Evolutionary conservation across 2,113 vertebrate species (phyloP).

Genomic region (Microtus montanus): DNA sequence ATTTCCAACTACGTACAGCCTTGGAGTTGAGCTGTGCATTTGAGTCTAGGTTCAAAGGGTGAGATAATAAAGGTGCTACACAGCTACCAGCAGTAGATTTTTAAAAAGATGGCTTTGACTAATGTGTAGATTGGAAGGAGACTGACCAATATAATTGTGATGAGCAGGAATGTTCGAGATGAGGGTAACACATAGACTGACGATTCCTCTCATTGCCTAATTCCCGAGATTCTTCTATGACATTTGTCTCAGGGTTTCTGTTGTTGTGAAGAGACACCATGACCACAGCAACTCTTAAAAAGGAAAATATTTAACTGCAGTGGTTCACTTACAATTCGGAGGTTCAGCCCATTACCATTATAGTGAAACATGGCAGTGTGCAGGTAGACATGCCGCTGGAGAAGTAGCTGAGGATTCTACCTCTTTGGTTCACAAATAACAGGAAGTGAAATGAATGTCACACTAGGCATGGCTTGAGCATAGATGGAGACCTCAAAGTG

Average conservation of each 20-base stretch:
- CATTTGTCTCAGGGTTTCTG: background rate
- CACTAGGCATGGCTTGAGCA: background rate
- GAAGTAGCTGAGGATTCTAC: background rate
- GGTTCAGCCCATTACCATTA: background rate
- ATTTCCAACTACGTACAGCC: background rate
- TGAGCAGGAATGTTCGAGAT: background rate
- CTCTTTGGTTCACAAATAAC: background rate
- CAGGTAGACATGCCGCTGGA: background rate
- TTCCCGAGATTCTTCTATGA: background rate
- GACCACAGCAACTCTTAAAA: background rate
- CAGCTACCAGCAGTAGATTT: background rate
- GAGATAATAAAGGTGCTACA: background rate
- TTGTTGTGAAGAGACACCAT: background rate
- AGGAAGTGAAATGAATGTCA: background rate
- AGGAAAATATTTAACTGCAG: background rate
- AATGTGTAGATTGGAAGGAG: background rate
- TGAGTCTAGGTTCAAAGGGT: slow-evolving; percentile 45
- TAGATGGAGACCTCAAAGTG: background rate
- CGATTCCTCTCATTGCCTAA: background rate
- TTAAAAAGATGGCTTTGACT: slow-evolving; percentile 14
- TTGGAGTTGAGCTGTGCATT: background rate
- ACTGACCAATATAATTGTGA: background rate
- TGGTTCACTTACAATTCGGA: background rate
- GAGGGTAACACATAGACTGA: background rate
- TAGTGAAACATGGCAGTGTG: background rate